Evolutionary conservation across 2,113 vertebrate species (phyloP), one percentile per base, ranked within the genome.

Genomic region (Limanda limanda): DNA sequence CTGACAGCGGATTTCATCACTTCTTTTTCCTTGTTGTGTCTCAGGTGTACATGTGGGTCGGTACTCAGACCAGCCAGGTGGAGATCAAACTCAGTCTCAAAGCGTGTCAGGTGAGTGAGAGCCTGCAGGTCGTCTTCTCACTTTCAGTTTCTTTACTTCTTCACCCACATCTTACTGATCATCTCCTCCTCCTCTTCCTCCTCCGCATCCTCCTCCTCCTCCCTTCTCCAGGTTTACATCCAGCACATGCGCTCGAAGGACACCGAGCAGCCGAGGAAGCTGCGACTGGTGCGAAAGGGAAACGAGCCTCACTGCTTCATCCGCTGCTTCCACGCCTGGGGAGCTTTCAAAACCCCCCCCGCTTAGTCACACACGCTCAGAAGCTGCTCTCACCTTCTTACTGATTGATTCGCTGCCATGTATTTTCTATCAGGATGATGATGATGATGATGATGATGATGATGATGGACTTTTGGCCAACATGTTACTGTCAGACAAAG

Each of bases 21-120:
- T 0, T 24, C 0, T 13, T 12, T 42, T 5, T 51, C 18, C 25
- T 6, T 1, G 4, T 20, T 55, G 3, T 18, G 63, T 79, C 7
- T 0, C 92, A 99, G 98, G 98, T 99, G 71, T 99, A 99, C 92
- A 99, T 99, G 98, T 99, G 98, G 98, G 98, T 99, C 5, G 98
- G 98, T 45, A 96, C 95, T 15, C 97, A 99, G 93, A 99, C 97
- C 51, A 99, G 98, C 92, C 98, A 99, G 82, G 98, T 99, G 89
- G 98, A 99, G 90, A 99, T 99, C 89, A 99, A 99, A 84, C 93
- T 99, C 27, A 98, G 98, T 84, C 95, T 99, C 68, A 99, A 99
- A 89, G 97, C 97, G 0, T 99, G 97, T 86, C 98, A 99, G 97
- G 98, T 89, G 11, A 78, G 63, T 51, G 12, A 31, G 1, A 18